These are phyloP conservation scores for Jordanella pulchra DNA, from an alignment of 2,797 vertebrate species.

Conservation along the genomic window DNA sequence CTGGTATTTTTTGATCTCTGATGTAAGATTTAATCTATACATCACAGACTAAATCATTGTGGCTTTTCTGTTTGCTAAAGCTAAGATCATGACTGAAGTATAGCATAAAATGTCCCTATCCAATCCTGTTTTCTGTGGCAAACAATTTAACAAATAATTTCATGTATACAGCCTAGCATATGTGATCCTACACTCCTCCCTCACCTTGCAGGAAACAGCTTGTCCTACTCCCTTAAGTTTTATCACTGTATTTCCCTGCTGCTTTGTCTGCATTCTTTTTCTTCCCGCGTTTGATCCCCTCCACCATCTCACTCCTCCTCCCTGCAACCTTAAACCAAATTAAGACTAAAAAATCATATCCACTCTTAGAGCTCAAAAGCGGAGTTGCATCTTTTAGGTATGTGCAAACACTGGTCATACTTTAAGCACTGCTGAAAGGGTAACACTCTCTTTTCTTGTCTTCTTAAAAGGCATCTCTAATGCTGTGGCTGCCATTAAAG, in stretches of 20 bases:
- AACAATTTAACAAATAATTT: slow-evolving; percentile 49
- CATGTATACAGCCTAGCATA: slow-evolving; percentile 38
- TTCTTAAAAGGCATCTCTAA: slow-evolving; percentile 43
- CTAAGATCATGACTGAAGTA: background rate
- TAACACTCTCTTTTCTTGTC: slow-evolving; percentile 44
- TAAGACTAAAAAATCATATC: slow-evolving; percentile 42
- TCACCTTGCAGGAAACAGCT: slow-evolving; percentile 29
- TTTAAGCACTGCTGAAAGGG: slow-evolving; percentile 28
- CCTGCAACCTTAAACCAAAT: slow-evolving; percentile 30
- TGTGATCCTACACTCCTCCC: slow-evolving; percentile 16
- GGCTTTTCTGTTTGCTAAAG: slow-evolving; percentile 15
- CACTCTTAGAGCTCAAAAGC: slow-evolving; percentile 42
- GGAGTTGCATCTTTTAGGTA: slow-evolving; percentile 32
- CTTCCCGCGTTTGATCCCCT: slow-evolving; percentile 7
- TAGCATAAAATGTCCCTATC: slow-evolving; percentile 15
- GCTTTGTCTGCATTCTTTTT: slow-evolving; percentile 29
- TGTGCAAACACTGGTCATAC: slow-evolving; percentile 47
- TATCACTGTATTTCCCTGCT: slow-evolving; percentile 41
- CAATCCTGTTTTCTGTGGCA: slow-evolving; percentile 48
- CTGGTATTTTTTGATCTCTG: too few relatives aligned
- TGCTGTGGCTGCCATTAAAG: slow-evolving; percentile 16
- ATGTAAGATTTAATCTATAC: too few relatives aligned
- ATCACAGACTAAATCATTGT: too few relatives aligned
- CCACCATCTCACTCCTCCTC: slow-evolving; percentile 5
- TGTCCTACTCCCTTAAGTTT: slow-evolving; percentile 45